These are phyloP conservation scores for Lethocerus indicus DNA, from an alignment of 1,140 invertebrate species.

Conservation along the genomic window DNA sequence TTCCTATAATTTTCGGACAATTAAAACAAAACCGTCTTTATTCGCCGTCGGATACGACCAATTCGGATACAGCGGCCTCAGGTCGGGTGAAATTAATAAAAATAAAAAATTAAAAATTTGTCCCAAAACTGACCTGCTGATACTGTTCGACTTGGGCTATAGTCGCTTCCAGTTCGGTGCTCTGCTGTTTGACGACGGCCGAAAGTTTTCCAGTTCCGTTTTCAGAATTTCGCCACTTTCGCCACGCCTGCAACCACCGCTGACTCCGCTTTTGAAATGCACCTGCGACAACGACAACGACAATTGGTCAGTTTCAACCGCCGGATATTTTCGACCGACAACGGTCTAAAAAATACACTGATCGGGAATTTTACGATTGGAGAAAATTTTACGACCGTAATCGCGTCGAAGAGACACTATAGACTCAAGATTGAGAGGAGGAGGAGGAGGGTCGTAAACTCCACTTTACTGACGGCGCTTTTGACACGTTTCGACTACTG, in stretches of 20 bases:
- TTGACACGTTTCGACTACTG: too few species aligned
- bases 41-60: neutral
- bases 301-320: too few species aligned
- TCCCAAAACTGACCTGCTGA: slow-evolving; percentile 53
- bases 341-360: too few species aligned
- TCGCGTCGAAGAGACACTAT: too few species aligned
- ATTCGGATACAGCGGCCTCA: neutral
- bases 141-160: slow-evolving; percentile 72
- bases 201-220: slow-evolving; percentile 45
- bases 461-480: too few species aligned
- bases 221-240: slow-evolving; percentile 49
- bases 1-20: slow-evolving; percentile 35
- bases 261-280: slow-evolving; percentile 71
- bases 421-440: too few species aligned
- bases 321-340: too few species aligned
- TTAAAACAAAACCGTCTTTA: neutral
- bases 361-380: too few species aligned
- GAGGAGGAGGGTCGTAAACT: too few species aligned
- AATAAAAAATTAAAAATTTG: neutral
- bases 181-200: slow-evolving; percentile 49
- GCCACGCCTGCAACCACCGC: slow-evolving; percentile 56
- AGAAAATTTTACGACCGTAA: too few species aligned
- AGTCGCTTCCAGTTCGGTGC: slow-evolving; percentile 52
- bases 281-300: slow-evolving; percentile 45
- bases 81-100: neutral